Percentiles rank a stretch among this genome's conserved stretches.
Evolutionary conservation across 1,140 invertebrate genomes (phyloP).

Genomic region (Physella acuta): DNA sequence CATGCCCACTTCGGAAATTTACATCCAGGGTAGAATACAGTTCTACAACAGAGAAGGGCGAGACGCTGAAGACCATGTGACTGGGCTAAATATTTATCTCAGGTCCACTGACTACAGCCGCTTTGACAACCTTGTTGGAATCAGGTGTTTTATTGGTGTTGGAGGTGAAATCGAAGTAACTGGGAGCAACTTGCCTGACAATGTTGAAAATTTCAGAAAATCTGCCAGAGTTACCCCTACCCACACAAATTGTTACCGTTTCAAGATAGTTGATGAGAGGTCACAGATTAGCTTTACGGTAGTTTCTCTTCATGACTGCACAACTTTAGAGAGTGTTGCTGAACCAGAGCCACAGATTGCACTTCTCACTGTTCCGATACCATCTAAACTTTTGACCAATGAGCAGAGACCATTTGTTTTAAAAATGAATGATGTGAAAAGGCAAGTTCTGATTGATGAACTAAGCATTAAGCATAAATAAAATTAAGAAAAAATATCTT

Average conservation of each 20-base stretch:
- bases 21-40: constrained; percentile 43
- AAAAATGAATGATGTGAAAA: constrained; percentile 48
- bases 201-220: constrained; percentile 31
- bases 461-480: constrained; percentile 41
- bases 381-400: constrained; percentile 28
- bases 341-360: constrained; percentile 31
- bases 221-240: constrained; percentile 43
- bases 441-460: constrained; percentile 51
- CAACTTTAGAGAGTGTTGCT: constrained; percentile 44
- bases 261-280: constrained; percentile 41
- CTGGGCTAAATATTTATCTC: constrained; percentile 49
- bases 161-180: constrained; percentile 45
- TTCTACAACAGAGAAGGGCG: constrained; percentile 46
- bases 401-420: constrained; percentile 48
- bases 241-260: constrained; percentile 44
- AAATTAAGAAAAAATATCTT: too few relatives aligned
- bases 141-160: constrained; percentile 49
- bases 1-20: constrained; percentile 35
- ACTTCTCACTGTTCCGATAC: constrained; percentile 38
- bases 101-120: constrained; percentile 41
- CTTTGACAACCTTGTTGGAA: constrained; percentile 50
- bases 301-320: constrained; percentile 44
- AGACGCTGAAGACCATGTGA: constrained; percentile 33
- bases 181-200: constrained; percentile 36
- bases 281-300: constrained; percentile 41